Base-by-base conservation (phyloP, 2,797 vertebrate genomes). In the Falco berigora region DNA sequence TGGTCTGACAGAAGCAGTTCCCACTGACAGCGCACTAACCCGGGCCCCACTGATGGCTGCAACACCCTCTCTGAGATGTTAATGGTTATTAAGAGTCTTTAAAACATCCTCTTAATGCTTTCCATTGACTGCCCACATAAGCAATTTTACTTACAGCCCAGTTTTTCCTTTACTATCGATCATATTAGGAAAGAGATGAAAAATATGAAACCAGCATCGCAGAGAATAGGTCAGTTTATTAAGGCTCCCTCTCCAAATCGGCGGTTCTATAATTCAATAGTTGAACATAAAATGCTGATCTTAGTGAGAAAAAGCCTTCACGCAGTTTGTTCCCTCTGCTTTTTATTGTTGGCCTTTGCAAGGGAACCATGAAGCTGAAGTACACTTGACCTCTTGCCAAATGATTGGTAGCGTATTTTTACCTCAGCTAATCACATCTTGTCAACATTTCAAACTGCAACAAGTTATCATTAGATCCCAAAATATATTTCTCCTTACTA, bases 111-210 rank as follows among this genome's bases (percentile, higher is more conserved):
- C 49, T 92, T 46, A 71, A 34, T 92, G 40, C 46, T 78, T 73
- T 22, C 25, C 78, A 38, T 83, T 91, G 95, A 62, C 87, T 94
- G 62, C 17, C 63, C 58, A 80, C n/a, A 52, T 49, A 9, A 92
- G 27, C 61, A 90, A 72, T 93, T 96, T 88, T 91, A 61, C 62
- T 80, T 94, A 69, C 47, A 90, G 58, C 18, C 52, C 38, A 63
- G 88, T 90, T 36, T 94, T 95, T 89, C 62, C 34, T 68, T 95
- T 90, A 68, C 44, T 90, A 90, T 92, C 0, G 82, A 94, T 97
- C 85, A 44, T 93, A 72, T 73, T 86, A 93, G 76, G 52, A 90
- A 95, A 87, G 72, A 88, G 63, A 77, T 87, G 59, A 94, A 96
- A 94, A 96, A 92, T 71, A 94, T 47, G 67, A 90, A 97, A 86